Conservation (phyloP, 1,140 invertebrate species). For the Camponotus floridanus region DNA sequence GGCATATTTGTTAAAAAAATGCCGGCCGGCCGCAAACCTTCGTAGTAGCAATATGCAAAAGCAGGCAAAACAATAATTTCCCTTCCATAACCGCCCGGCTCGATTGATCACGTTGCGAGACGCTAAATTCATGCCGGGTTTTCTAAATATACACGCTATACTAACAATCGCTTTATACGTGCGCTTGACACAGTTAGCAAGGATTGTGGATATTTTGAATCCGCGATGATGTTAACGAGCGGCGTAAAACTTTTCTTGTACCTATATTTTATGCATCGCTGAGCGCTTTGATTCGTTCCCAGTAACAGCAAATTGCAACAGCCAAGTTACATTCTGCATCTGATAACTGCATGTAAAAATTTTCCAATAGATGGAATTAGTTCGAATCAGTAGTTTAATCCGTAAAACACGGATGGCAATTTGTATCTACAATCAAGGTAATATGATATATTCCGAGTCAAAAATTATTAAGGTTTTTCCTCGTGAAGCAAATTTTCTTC, state of each 20-base stretch:
- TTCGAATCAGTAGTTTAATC: constrained; percentile 18
- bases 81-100: background rate
- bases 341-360: constrained; percentile 27
- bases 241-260: background rate
- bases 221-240: constrained; percentile 37
- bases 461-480: background rate
- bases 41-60: constrained; percentile 73
- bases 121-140: background rate
- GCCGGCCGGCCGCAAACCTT: constrained; percentile 64
- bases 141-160: background rate
- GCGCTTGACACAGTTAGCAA: constrained; percentile 43
- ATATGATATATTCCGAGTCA: background rate
- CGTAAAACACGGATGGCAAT: background rate
- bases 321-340: constrained; percentile 16
- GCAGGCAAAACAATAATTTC: constrained; percentile 55
- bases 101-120: constrained; percentile 36
- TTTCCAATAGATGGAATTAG: background rate
- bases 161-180: constrained; percentile 21
- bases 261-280: constrained; percentile 34
- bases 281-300: constrained; percentile 24
- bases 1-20: constrained; percentile 65
- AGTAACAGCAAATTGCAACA: constrained; percentile 14
- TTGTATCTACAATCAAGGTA: background rate
- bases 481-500: background rate
- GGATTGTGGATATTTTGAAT: constrained; percentile 39